These are phyloP conservation scores for Coracopsis vasa DNA, from an alignment of 2,113 vertebrate genomes.

Conservation along the genomic window DNA sequence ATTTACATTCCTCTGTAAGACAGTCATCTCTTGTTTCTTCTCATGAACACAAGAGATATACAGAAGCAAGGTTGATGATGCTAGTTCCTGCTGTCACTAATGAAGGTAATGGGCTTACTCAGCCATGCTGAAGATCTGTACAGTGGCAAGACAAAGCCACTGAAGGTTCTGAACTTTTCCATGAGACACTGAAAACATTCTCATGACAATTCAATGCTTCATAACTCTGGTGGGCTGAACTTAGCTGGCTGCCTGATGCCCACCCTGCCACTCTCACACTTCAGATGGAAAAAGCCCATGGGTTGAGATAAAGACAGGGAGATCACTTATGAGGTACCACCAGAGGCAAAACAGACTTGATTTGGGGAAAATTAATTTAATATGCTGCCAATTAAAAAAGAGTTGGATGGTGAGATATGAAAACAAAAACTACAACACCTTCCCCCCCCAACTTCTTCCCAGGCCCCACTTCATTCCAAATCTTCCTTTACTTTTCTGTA, in stretches of 20 bases:
- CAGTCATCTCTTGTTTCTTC: neutral
- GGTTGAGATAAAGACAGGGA: neutral
- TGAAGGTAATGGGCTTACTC: neutral
- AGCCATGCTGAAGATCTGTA: neutral
- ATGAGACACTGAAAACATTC: neutral
- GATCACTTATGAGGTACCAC: rapidly evolving
- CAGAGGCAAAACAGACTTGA: neutral
- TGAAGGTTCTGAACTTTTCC: neutral
- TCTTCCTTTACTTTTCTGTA: neutral
- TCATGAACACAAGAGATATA: rapidly evolving
- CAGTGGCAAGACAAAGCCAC: neutral
- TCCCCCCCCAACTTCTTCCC: neutral
- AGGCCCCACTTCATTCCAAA: neutral
- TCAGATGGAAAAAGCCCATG: neutral
- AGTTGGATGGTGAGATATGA: neutral
- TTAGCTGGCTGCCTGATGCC: neutral
- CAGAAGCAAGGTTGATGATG: neutral
- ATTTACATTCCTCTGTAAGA: neutral
- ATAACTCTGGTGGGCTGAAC: neutral
- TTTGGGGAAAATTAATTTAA: neutral
- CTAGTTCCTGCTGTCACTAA: neutral
- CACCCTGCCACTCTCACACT: neutral
- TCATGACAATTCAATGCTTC: neutral
- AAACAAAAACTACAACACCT: neutral
- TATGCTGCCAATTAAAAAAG: neutral